phyloP scores from a whole-genome alignment of 2,888 invertebrate genomes.

The Diarsia dahlii region DNA sequence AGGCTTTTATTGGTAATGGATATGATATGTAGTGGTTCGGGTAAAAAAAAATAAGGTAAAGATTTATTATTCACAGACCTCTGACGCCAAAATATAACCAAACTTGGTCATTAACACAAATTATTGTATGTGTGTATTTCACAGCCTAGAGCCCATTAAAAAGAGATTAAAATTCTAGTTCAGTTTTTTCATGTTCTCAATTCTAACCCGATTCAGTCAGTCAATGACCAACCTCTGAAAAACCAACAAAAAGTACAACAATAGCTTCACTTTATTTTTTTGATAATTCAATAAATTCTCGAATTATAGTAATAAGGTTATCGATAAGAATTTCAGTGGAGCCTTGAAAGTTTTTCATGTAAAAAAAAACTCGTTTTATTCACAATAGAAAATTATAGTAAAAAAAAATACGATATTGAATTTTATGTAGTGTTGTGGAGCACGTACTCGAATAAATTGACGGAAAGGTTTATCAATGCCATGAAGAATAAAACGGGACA shows the following conservation, averaged over 20 bases:
- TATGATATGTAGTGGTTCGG: too few species aligned
- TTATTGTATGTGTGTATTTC: background rate
- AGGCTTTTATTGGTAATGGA: too few species aligned
- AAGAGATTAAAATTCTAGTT: conserved; percentile 4
- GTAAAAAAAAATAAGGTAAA: too few species aligned
- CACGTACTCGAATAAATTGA: conserved; percentile 60
- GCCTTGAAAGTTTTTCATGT: conserved; percentile 48
- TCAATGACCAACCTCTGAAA: conserved; percentile 29
- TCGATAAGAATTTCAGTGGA: conserved; percentile 37
- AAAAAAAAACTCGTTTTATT: conserved; percentile 43
- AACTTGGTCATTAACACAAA: background rate
- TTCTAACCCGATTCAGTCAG: conserved; percentile 39
- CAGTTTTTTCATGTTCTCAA: conserved; percentile 29
- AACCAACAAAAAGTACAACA: conserved; percentile 26
- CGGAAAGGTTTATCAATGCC: conserved; percentile 44
- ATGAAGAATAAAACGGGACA: conserved; percentile 31
- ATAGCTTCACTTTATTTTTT: conserved; percentile 10
- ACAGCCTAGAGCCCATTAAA: background rate
- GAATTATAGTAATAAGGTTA: conserved; percentile 32
- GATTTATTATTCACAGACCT: too few species aligned
- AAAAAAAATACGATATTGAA: conserved; percentile 35
- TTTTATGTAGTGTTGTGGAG: conserved; percentile 31
- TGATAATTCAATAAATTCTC: conserved; percentile 33
- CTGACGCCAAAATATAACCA: background rate
- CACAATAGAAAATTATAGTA: conserved; percentile 39